These are phyloP conservation scores for Bambusicola thoracicus DNA, from an alignment of 2,113 vertebrate genomes.

Conservation along the genomic window DNA sequence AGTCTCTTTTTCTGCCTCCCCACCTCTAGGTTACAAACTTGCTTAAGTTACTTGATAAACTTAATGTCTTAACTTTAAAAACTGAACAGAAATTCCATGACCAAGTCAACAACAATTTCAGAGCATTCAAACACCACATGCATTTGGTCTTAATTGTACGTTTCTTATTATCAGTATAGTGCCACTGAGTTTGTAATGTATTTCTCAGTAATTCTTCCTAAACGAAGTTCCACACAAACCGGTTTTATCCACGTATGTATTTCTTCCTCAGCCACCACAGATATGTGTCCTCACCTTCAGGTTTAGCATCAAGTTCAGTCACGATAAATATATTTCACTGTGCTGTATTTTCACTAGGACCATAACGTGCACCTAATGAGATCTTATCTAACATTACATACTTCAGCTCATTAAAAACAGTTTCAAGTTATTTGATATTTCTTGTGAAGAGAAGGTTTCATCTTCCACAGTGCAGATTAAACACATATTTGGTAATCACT, in stretches of 20 bases:
- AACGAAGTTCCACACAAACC: neutral
- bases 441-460: neutral
- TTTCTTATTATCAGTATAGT: neutral
- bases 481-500: neutral
- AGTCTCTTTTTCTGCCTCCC: neutral
- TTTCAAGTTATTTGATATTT: conserved; percentile 14
- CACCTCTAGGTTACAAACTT: neutral
- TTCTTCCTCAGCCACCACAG: neutral
- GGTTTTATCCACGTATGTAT: neutral
- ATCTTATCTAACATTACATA: neutral
- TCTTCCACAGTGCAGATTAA: conserved; percentile 4
- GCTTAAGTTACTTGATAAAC: neutral
- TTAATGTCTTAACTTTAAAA: neutral
- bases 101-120: neutral
- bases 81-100: neutral
- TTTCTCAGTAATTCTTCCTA: neutral
- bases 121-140: neutral
- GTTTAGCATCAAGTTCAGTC: neutral
- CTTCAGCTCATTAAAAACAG: neutral
- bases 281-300: neutral
- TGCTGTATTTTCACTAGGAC: neutral
- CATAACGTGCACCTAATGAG: neutral
- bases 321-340: neutral
- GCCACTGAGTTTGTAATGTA: neutral
- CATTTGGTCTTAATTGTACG: neutral